phyloP scores from a whole-genome alignment of 2,888 invertebrate species.

The Callinectes sapidus region DNA sequence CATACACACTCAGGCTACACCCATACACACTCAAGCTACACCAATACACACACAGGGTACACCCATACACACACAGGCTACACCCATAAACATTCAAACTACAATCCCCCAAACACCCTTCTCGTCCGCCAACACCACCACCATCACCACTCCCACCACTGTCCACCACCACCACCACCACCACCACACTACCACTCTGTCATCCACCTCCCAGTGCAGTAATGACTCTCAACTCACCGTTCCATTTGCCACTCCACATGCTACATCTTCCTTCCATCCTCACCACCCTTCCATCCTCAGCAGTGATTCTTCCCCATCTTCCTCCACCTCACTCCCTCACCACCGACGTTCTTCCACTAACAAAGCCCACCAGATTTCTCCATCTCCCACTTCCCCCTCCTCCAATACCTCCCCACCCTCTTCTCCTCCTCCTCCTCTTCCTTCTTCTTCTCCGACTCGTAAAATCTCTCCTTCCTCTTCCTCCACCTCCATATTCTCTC shows the following conservation, averaged over 20 bases:
- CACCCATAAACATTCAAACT: not conserved
- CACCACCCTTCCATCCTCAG: not conserved
- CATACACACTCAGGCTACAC: too few species aligned
- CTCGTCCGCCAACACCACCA: not conserved
- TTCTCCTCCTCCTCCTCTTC: constrained; percentile 23
- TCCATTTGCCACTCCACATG: not conserved
- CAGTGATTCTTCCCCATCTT: not conserved
- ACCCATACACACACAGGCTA: too few species aligned
- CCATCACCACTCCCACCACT: not conserved
- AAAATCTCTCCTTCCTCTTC: not conserved
- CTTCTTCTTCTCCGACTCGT: not conserved
- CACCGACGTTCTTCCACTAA: not conserved
- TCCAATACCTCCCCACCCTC: not conserved
- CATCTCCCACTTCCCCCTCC: not conserved
- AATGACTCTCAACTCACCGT: not conserved
- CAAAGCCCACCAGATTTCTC: not conserved
- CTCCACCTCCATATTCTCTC: not conserved
- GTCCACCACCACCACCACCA: not conserved
- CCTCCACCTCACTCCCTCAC: not conserved
- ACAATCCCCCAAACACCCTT: too few species aligned
- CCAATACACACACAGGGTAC: too few species aligned
- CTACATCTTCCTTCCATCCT: not conserved
- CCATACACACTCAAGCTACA: too few species aligned
- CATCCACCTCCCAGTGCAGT: not conserved
- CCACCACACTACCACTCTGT: not conserved